Evolutionary conservation across 2,888 invertebrate species (phyloP), one percentile per base, ranked within the genome.

Genomic region (Sarcophaga carnaria): DNA sequence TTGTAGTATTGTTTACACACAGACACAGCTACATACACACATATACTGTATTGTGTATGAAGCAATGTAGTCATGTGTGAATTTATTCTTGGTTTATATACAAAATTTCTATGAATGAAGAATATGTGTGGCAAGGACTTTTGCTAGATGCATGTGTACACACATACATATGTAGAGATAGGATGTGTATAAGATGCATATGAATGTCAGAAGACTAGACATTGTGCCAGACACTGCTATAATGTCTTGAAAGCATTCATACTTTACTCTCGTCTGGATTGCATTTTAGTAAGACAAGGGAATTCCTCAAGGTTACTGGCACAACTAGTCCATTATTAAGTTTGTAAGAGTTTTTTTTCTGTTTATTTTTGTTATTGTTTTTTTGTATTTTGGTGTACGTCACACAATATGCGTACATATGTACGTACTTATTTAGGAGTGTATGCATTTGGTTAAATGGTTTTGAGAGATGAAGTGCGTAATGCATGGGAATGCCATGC

Each of bases 241-340:
- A 63, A 78, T 87, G 79, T 84, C 81, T 87, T 81, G 67, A 71
- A 83, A 83, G 77, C 66, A 84, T 72, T 47, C 70, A 37, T n/a
- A 60, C n/a, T 83, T 80, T 85, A 71, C 75, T 75, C 75, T 66
- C 60, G 66, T 27, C 60, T 78, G 79, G 76, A 74, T 66, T 69
- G 75, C 76, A 75, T 63, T 37, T 37, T 83, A 60, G 75, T 67
- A 87, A 84, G 84, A 84, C 81, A 75, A 87, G 87, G 92, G 92
- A 90, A 91, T 92, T 92, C 92, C 92, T 92, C 92, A 92, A 92
- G 92, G 92, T 92, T 92, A 89, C 85, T 88, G 84, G 87, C 84
- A 87, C 84, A 87, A 84, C 77, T 69, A 77, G 81, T 69, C 81
- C 75, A 76, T 71, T 84, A 60, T 81, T 20, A 66, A 80, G 66